Conservation (phyloP, 2,888 invertebrate genomes). For the Hypercompe scribonia region DNA sequence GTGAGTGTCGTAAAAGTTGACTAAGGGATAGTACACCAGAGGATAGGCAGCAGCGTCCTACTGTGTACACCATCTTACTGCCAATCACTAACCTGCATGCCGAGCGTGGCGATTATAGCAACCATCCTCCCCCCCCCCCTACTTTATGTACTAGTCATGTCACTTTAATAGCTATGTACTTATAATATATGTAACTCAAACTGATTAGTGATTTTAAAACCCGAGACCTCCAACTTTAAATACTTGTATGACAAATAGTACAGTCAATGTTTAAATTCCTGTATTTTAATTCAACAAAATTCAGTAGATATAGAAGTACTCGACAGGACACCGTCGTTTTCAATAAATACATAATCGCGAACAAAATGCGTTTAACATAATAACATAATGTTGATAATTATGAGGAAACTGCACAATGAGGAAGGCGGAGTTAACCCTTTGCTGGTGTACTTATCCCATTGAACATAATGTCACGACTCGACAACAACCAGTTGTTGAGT, state of each 20-base stretch:
- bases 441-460: slow-evolving; percentile 27
- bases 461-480: slow-evolving; percentile 29
- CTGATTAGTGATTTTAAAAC: too few relatives aligned
- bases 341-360: slow-evolving; percentile 21
- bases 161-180: too few relatives aligned
- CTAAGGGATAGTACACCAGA: too few relatives aligned
- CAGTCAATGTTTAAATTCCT: not conserved
- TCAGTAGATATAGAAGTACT: slow-evolving; percentile 10
- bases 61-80: too few relatives aligned
- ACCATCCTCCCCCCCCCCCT: too few relatives aligned
- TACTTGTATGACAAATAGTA: not conserved
- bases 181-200: too few relatives aligned
- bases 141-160: too few relatives aligned
- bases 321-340: slow-evolving; percentile 25
- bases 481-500: slow-evolving; percentile 25
- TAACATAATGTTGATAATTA: slow-evolving; percentile 39
- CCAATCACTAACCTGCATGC: too few relatives aligned
- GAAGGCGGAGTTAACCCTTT: slow-evolving; percentile 34
- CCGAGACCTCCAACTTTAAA: not conserved
- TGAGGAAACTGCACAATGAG: slow-evolving; percentile 30
- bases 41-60: too few relatives aligned
- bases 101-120: too few relatives aligned
- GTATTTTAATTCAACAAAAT: slow-evolving; percentile 1
- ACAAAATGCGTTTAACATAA: slow-evolving; percentile 15
- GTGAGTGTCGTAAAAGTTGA: too few relatives aligned